Evolutionary conservation across 2,113 vertebrate genomes (phyloP).

Genomic region (Thalassarche chlororhynchos): DNA sequence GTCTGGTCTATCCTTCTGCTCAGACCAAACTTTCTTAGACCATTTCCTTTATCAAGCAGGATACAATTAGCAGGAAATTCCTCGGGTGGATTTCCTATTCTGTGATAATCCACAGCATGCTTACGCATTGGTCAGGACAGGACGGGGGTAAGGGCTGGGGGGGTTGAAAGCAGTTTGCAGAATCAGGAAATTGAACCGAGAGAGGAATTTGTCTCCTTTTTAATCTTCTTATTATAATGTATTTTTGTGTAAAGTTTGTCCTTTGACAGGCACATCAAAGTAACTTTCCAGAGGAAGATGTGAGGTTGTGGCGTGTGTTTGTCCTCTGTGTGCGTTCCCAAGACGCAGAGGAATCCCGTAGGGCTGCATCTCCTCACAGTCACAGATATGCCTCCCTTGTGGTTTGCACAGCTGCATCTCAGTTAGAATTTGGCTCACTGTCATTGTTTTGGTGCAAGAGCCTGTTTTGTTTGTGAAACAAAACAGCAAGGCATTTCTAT

Average conservation of each 20-base stretch:
- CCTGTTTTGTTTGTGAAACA: slow-evolving; percentile 19
- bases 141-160: background rate
- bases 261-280: slow-evolving; percentile 22
- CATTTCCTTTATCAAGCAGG: slow-evolving; percentile 65
- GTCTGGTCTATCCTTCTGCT: slow-evolving; percentile 33
- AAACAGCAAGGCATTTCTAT: background rate
- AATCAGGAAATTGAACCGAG: background rate
- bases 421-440: background rate
- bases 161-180: background rate
- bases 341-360: background rate
- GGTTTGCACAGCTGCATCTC: slow-evolving; percentile 26
- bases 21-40: slow-evolving; percentile 35
- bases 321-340: background rate
- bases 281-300: background rate
- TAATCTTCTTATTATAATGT: background rate
- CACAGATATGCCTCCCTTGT: background rate
- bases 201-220: slow-evolving; percentile 21
- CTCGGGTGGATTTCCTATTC: slow-evolving; percentile 57
- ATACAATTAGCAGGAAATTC: slow-evolving; percentile 65
- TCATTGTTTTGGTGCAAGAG: slow-evolving; percentile 21
- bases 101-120: background rate
- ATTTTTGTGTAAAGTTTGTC: background rate
- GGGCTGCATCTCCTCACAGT: background rate
- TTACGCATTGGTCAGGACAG: background rate
- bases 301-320: background rate